Evolutionary conservation across 1,140 invertebrate species (phyloP).

Genomic region (Eumaeus atala): DNA sequence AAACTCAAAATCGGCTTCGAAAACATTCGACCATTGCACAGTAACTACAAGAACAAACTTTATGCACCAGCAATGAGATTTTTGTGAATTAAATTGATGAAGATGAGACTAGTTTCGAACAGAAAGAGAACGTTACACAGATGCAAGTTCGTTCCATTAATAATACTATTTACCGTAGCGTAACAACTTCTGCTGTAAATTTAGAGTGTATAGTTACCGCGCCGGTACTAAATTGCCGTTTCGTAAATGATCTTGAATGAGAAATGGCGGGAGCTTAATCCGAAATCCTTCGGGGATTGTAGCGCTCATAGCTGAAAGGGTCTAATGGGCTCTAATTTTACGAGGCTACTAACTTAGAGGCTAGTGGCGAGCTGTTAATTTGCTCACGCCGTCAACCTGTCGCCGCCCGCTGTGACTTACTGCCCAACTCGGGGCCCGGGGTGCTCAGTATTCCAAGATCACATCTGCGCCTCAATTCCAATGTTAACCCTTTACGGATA

Average conservation of each 20-base stretch:
- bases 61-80: too few relatives aligned
- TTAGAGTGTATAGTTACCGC: neutral
- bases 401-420: slow-evolving; percentile 67
- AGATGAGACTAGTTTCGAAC: too few relatives aligned
- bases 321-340: slow-evolving; percentile 65
- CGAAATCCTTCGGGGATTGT: slow-evolving; percentile 36
- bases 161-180: too few relatives aligned
- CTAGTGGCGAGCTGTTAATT: slow-evolving; percentile 69
- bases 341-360: slow-evolving; percentile 66
- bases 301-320: slow-evolving; percentile 33
- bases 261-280: slow-evolving; percentile 42
- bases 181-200: too few relatives aligned
- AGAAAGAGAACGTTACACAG: too few relatives aligned
- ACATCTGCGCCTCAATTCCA: neutral
- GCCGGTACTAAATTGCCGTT: slow-evolving; percentile 25
- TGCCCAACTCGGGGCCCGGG: slow-evolving; percentile 24
- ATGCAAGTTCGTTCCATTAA: too few relatives aligned
- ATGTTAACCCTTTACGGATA: too few relatives aligned
- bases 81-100: too few relatives aligned
- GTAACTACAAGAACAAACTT: too few relatives aligned
- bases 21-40: too few relatives aligned
- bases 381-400: slow-evolving; percentile 55
- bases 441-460: slow-evolving; percentile 11
- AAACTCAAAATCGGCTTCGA: too few relatives aligned
- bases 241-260: slow-evolving; percentile 47